Conservation (phyloP, 1,140 invertebrate species). For the Cataglyphis hispanica region DNA sequence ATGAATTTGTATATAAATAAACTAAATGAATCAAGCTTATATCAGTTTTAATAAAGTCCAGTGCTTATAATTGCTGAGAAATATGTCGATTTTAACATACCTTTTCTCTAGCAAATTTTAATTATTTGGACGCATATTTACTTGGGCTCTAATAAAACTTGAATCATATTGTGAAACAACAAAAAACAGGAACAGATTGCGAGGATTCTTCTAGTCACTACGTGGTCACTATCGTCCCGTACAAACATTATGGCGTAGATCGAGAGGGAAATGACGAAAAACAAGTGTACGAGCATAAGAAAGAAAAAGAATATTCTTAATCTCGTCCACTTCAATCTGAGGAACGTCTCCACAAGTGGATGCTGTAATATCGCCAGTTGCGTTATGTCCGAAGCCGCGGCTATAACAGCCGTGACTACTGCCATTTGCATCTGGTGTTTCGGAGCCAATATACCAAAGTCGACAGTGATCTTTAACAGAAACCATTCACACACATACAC, state of each 20-base stretch:
- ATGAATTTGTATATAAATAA: too few species aligned
- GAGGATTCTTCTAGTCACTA: constrained; percentile 2
- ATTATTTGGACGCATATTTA: constrained; percentile 5
- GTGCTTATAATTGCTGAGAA: too few species aligned
- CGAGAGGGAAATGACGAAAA: constrained; percentile 73
- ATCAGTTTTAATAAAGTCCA: too few species aligned
- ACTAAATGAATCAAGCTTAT: too few species aligned
- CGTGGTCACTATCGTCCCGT: neutral
- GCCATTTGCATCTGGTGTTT: constrained; percentile 77
- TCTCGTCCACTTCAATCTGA: constrained; percentile 85
- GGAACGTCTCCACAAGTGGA: constrained; percentile 85
- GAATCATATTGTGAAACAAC: constrained; percentile 42
- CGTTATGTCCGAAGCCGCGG: constrained; percentile 63
- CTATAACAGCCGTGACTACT: constrained; percentile 77
- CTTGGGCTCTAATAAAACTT: constrained; percentile 63
- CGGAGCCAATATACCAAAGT: constrained; percentile 77
- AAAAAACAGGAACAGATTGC: constrained; percentile 27
- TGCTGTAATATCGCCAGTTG: constrained; percentile 83
- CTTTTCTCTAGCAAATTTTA: neutral
- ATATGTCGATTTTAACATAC: too few species aligned
- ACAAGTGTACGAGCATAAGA: constrained; percentile 82
- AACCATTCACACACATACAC: too few species aligned
- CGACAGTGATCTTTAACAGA: constrained; percentile 71
- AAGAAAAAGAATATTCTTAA: constrained; percentile 83
- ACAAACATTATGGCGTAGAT: constrained; percentile 55